These are phyloP conservation scores for Heterodera schachtii DNA, from an alignment of 1,140 invertebrate species.

Conservation along the genomic window DNA sequence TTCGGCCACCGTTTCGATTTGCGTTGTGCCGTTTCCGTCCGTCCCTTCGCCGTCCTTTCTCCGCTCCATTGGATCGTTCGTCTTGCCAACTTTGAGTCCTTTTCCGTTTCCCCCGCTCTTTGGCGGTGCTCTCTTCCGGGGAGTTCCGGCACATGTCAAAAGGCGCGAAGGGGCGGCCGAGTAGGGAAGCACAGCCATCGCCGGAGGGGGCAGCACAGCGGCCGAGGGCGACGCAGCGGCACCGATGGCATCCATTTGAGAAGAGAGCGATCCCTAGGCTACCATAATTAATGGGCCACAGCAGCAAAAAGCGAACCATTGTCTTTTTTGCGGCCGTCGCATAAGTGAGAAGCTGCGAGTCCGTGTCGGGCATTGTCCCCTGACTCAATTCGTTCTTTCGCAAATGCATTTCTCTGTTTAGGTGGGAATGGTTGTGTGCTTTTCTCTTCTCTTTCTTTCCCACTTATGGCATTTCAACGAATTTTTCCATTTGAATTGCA, in stretches of 20 bases:
- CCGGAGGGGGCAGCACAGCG: conserved; percentile 3
- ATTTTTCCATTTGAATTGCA: conserved; percentile 66
- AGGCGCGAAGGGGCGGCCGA: conserved; percentile 10
- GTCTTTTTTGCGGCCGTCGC: conserved; percentile 61
- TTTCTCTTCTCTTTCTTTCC: background rate
- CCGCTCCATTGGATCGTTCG: background rate
- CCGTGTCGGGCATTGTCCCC: conserved; percentile 36
- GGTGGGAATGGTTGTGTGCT: background rate
- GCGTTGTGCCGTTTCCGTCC: no score
- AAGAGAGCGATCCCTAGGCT: background rate
- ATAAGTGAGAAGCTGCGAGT: conserved; percentile 60
- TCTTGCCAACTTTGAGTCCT: background rate
- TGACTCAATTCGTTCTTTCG: conserved; percentile 57
- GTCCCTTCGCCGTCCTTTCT: background rate
- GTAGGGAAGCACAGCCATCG: conserved; percentile 21
- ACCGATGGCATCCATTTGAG: background rate
- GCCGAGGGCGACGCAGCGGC: background rate
- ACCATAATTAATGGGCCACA: conserved; percentile 2
- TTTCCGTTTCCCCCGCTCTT: background rate
- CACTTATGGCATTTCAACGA: conserved; percentile 64
- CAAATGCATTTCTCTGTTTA: conserved; percentile 59
- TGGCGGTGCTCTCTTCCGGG: conserved; percentile 28
- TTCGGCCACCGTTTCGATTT: background rate
- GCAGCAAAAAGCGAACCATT: conserved; percentile 1
- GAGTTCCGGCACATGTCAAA: conserved; percentile 27